Evolutionary conservation across 2,888 invertebrate species (phyloP), one percentile per base, ranked within the genome.

Genomic region (Cryptus armator): DNA sequence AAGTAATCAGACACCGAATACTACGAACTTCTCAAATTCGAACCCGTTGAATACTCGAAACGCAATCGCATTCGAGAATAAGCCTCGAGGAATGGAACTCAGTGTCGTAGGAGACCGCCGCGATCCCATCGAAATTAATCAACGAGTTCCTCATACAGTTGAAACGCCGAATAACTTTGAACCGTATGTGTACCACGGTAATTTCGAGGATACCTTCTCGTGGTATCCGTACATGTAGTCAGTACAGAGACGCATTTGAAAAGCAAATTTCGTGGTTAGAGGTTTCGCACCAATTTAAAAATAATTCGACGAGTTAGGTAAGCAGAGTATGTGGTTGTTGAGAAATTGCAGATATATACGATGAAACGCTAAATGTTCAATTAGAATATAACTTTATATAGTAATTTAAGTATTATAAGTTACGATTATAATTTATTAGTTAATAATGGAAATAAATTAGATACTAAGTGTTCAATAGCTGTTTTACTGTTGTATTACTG

Each of bases 1-100:
- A 59, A 59, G 59, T 32, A 71, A 84, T 77, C 67, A 44, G 76
- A 84, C 72, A 83, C 83, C 72, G 64, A 74, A 32, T 74, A 74
- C 48, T n/a, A 24, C 29, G 4, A 46, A 62, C 46, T 46, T 32
- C 74, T 74, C 74, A 62, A 62, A 74, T 74, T 74, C 74, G 62
- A 74, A 48, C 74, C 10, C 74, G 74, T 74, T 48, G 74, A 74
- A 74, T 74, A 74, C 62, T 48, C 62, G 74, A 74, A 59, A 74
- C 74, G 74, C 29, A 64, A 74, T 74, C 48, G 10, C 74, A 74
- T 43, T 62, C 64, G 48, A 48, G 62, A 2, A n/a, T n/a, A n/a
- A 71, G 14, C 64, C 74, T 74, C 62, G 29, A 74, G 48, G 14
- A 32, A 16, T 46, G 12, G 59, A 32, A 24, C 10, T 32, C 59